Conservation (phyloP, 2,797 vertebrate species). For the Girardinus metallicus region DNA sequence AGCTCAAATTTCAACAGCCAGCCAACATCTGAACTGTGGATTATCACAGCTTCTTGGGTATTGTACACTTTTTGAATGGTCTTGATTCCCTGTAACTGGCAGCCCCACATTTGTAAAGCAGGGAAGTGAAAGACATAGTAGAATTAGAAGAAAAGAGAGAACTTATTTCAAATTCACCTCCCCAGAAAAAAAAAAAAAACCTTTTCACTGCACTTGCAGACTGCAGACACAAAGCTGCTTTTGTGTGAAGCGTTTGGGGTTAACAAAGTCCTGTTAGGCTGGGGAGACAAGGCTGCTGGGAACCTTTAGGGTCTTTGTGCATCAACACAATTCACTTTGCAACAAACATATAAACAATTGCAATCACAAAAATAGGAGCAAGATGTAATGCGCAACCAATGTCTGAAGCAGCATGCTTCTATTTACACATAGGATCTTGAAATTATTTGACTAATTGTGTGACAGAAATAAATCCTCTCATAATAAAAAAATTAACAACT, state of each 20-base stretch:
- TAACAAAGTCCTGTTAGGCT: conserved; percentile 72
- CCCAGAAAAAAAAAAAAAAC: conserved; percentile 41
- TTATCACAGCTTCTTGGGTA: conserved; percentile 76
- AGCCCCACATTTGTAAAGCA: conserved; percentile 71
- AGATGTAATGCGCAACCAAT: background rate
- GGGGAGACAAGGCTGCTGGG: conserved; percentile 61
- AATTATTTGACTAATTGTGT: background rate
- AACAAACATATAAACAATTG: conserved; percentile 12
- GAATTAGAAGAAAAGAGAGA: conserved; percentile 65
- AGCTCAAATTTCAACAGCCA: conserved; percentile 65
- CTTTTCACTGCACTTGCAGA: conserved; percentile 68
- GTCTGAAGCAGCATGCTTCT: conserved; percentile 24
- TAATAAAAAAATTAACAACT: conserved; percentile 22
- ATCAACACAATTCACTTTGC: conserved; percentile 21
- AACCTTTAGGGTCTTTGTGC: conserved; percentile 32
- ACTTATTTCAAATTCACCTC: conserved; percentile 80
- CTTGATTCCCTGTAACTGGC: conserved; percentile 69
- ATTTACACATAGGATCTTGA: conserved; percentile 34
- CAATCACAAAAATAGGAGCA: background rate
- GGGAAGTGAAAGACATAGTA: conserved; percentile 71
- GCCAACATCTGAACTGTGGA: conserved; percentile 68
- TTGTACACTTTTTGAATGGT: conserved; percentile 70
- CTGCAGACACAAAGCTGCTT: conserved; percentile 74
- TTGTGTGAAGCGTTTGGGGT: conserved; percentile 76
- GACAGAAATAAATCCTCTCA: conserved; percentile 41